Evolutionary conservation across 2,888 invertebrate species (phyloP).

Genomic region (Osmoderma eremita): DNA sequence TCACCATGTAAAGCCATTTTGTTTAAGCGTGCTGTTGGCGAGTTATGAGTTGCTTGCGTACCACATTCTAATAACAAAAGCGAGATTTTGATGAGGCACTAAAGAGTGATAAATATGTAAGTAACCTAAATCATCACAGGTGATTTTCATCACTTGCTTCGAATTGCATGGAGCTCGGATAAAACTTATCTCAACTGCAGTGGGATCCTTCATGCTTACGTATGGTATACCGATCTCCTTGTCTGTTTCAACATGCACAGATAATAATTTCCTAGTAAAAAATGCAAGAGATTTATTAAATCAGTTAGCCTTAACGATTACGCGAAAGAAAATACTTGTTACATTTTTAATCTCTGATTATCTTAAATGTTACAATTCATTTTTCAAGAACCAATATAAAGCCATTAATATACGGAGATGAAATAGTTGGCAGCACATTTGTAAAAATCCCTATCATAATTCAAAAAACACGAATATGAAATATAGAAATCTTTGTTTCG

Average conservation of each 20-base stretch:
- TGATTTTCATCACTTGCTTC: constrained; percentile 81
- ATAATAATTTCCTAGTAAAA: constrained; percentile 71
- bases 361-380: no score
- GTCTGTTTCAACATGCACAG: constrained; percentile 74
- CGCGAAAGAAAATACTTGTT: no score
- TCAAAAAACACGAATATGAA: no score
- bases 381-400: no score
- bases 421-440: no score
- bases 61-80: constrained; percentile 58
- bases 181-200: constrained; percentile 83
- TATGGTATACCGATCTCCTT: constrained; percentile 72
- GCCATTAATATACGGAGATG: no score
- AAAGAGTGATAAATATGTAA: constrained; percentile 13
- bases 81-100: neutral
- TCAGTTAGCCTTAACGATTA: no score
- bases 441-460: no score
- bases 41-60: constrained; percentile 57
- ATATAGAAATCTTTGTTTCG: no score
- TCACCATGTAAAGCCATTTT: constrained; percentile 84
- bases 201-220: constrained; percentile 84
- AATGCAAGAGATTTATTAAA: no score
- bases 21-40: constrained; percentile 63
- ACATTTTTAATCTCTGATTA: neutral
- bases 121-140: constrained; percentile 80
- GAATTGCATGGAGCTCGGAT: constrained; percentile 79